Percentiles rank a stretch among this genome's conserved stretches.
These are phyloP conservation scores for Channa maculata DNA, from an alignment of 2,113 vertebrate genomes.

Conservation along the genomic window DNA sequence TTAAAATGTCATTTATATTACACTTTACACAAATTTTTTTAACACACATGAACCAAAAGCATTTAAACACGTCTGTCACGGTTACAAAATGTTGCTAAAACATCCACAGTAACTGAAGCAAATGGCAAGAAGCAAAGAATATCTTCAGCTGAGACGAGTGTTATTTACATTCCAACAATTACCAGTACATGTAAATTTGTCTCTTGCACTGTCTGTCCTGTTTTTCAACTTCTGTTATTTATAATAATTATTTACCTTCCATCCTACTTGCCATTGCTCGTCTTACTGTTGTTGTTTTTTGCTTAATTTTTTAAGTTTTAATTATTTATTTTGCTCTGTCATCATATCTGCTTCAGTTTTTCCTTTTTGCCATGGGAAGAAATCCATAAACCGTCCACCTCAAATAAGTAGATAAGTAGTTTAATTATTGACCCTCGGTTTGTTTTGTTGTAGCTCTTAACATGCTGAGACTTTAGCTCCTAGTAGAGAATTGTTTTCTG, in stretches of 20 bases:
- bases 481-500: not conserved
- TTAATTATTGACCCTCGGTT: constrained; percentile 23
- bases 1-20: too few relatives aligned
- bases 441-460: constrained; percentile 8
- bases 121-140: too few relatives aligned
- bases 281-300: too few relatives aligned
- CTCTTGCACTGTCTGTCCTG: not conserved
- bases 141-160: too few relatives aligned
- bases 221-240: not conserved
- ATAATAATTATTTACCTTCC: constrained; percentile 13
- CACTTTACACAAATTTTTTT: too few relatives aligned
- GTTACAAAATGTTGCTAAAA: not conserved
- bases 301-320: too few relatives aligned
- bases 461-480: not conserved
- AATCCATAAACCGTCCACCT: constrained; percentile 36
- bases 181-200: not conserved
- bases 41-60: too few relatives aligned
- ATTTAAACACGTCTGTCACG: too few relatives aligned
- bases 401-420: constrained; percentile 32
- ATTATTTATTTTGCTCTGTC: too few relatives aligned
- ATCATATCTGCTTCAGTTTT: constrained; percentile 17
- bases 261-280: not conserved
- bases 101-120: not conserved
- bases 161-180: too few relatives aligned
- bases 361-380: constrained; percentile 9